Evolutionary conservation across 2,113 vertebrate genomes (phyloP).

Genomic region (Pyxicephalus adspersus): DNA sequence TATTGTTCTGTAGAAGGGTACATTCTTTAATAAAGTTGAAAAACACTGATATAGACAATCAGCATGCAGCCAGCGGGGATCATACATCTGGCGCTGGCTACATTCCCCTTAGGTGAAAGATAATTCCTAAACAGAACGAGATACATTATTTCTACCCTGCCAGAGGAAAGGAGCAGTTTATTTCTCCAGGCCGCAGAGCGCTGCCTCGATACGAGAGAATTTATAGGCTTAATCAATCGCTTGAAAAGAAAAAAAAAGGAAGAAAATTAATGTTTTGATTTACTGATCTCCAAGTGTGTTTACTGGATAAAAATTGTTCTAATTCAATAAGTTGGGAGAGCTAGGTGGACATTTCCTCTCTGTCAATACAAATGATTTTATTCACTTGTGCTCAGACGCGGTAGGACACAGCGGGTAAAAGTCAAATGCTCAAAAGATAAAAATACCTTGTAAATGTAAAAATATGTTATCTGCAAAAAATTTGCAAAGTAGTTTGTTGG

Average conservation of each 20-base stretch:
- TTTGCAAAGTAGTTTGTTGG: no score
- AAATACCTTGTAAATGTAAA: no score
- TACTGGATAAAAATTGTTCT: not conserved
- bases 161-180: not conserved
- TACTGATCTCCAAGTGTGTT: not conserved
- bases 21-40: no score
- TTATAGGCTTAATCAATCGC: not conserved
- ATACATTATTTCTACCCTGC: not conserved
- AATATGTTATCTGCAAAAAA: no score
- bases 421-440: no score
- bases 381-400: not conserved
- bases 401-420: not conserved
- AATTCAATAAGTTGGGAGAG: not conserved
- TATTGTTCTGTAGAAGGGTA: slow-evolving; percentile 15
- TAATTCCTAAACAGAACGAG: slow-evolving; percentile 16
- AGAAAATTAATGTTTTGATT: not conserved
- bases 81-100: not conserved
- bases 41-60: slow-evolving; percentile 10
- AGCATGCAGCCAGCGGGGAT: slow-evolving; percentile 1
- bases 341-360: not conserved
- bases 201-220: not conserved
- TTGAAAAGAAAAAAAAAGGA: not conserved
- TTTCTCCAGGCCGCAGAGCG: not conserved
- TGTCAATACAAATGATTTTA: not conserved
- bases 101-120: slow-evolving; percentile 28